Conservation (phyloP, 2,797 vertebrate species). For the Lithobates sylvaticus region DNA sequence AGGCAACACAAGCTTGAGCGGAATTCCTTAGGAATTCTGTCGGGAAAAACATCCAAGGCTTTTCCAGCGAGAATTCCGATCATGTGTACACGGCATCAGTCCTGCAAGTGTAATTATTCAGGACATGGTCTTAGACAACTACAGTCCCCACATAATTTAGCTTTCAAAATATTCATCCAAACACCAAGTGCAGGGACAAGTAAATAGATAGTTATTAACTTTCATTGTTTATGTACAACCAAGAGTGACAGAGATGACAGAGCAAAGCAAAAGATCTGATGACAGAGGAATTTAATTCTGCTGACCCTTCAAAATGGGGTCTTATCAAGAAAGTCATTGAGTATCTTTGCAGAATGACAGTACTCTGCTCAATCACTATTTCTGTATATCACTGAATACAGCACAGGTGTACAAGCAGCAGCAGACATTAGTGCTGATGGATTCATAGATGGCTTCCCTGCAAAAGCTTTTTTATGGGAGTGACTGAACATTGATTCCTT, state of each 20-base stretch:
- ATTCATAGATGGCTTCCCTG: conserved; percentile 4
- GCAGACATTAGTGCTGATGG: conserved; percentile 5
- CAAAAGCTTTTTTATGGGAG: neutral
- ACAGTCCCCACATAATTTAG: no score
- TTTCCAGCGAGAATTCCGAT: no score
- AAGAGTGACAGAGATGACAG: neutral
- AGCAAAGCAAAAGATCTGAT: neutral
- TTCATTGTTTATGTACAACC: neutral
- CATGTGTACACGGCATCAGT: no score
- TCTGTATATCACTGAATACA: neutral
- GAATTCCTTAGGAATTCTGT: no score
- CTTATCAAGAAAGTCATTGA: neutral
- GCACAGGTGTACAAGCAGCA: neutral
- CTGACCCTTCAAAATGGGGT: neutral
- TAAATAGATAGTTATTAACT: neutral
- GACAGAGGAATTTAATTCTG: neutral
- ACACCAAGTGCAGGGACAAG: neutral
- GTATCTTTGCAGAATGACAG: neutral
- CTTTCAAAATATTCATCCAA: no score
- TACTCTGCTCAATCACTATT: neutral
- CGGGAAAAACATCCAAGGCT: no score
- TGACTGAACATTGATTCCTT: conserved; percentile 13
- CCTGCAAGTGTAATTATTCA: no score
- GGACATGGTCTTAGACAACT: no score
- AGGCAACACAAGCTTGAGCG: no score